phyloP scores from a whole-genome alignment of 2,888 invertebrate species.

The Tenodera sinensis region DNA sequence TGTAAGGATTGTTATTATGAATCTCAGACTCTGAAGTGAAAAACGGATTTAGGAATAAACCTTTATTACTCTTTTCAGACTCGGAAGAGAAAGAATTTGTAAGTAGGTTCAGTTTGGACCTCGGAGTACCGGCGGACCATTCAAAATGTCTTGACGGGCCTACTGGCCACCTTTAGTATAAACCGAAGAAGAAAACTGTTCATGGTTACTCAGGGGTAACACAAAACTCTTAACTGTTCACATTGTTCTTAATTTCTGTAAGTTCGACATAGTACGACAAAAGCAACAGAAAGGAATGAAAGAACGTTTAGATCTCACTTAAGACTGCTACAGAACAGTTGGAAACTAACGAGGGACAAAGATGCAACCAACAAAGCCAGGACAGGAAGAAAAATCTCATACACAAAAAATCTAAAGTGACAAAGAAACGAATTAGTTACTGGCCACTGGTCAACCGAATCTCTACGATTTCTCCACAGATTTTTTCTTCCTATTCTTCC shows the following conservation, averaged over 20 bases:
- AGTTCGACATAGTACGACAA: background rate
- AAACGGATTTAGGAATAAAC: too few species aligned
- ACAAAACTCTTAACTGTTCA: too few species aligned
- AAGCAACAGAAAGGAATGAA: background rate
- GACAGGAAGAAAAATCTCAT: background rate
- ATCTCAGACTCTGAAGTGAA: too few species aligned
- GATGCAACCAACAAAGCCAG: background rate
- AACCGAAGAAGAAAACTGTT: too few species aligned
- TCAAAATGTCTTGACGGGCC: too few species aligned
- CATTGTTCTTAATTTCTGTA: background rate
- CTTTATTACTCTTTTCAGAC: too few species aligned
- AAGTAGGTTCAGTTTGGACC: too few species aligned
- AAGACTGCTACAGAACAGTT: background rate
- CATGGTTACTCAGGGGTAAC: too few species aligned
- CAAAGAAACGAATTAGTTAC: constrained; percentile 16
- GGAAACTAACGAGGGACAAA: background rate
- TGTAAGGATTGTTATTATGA: too few species aligned
- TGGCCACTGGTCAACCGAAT: constrained; percentile 14
- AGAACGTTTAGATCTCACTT: background rate
- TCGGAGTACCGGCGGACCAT: too few species aligned
- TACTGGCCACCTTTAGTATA: too few species aligned
- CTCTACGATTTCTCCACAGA: background rate
- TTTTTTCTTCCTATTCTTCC: background rate
- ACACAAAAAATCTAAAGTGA: background rate
- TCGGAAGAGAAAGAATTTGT: too few species aligned